Evolutionary conservation across 2,888 invertebrate genomes (phyloP).

Genomic region (Archaeoteleia sp.): DNA sequence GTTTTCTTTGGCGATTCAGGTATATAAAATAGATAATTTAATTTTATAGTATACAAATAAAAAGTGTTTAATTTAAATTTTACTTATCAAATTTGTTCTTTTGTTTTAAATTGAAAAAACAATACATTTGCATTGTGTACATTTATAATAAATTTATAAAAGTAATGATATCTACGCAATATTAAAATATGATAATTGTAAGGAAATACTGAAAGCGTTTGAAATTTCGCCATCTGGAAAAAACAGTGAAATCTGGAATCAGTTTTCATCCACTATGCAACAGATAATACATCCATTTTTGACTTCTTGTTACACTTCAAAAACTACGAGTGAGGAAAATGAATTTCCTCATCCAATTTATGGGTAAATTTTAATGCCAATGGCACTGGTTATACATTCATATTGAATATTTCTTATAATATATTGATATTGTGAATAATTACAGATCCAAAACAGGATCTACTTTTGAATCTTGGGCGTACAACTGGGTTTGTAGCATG

Average conservation of each 20-base stretch:
- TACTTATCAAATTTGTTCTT: too few relatives aligned
- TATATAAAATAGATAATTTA: too few relatives aligned
- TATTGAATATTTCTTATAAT: background rate
- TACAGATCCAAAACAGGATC: slow-evolving; percentile 80
- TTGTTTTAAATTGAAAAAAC: too few relatives aligned
- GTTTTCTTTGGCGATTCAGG: slow-evolving; percentile 84
- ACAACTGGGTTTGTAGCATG: slow-evolving; percentile 84
- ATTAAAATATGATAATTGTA: too few relatives aligned
- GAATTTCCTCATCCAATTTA: slow-evolving; percentile 72
- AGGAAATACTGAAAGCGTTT: slow-evolving; percentile 85
- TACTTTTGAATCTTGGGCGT: slow-evolving; percentile 85
- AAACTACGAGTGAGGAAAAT: slow-evolving; percentile 58
- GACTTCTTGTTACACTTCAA: slow-evolving; percentile 78
- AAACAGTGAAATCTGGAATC: slow-evolving; percentile 82
- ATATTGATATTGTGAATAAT: slow-evolving; percentile 6
- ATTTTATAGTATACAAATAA: too few relatives aligned
- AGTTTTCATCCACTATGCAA: slow-evolving; percentile 82
- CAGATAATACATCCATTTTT: slow-evolving; percentile 86
- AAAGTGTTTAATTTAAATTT: too few relatives aligned
- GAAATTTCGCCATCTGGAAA: slow-evolving; percentile 81
- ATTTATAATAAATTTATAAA: too few relatives aligned
- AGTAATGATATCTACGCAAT: too few relatives aligned
- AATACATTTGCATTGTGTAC: too few relatives aligned
- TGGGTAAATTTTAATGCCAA: slow-evolving; percentile 60
- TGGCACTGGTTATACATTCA: background rate